Percentiles rank a stretch among this genome's conserved stretches.
phyloP scores from a whole-genome alignment of 2,888 invertebrate genomes.

The Heterodera filipjevi region DNA sequence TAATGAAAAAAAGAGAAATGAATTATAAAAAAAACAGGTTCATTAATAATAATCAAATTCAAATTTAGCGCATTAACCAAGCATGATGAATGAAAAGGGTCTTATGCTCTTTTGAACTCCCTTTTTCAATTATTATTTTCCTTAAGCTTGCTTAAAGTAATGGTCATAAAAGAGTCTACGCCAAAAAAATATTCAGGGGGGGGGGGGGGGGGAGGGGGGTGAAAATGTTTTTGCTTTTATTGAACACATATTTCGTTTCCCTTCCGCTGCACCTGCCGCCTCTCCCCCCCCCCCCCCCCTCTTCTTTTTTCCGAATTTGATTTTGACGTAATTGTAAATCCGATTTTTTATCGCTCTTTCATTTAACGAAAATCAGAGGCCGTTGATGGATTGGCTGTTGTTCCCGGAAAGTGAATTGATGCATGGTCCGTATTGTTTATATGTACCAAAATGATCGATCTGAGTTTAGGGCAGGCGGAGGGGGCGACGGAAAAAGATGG shows the following conservation, averaged over 20 bases:
- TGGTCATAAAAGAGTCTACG: too few relatives aligned
- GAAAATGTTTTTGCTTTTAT: neutral
- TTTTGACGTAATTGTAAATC: slow-evolving; percentile 8
- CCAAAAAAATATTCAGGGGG: neutral
- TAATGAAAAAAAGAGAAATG: too few relatives aligned
- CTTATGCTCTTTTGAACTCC: too few relatives aligned
- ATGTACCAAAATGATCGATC: neutral
- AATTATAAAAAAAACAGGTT: too few relatives aligned
- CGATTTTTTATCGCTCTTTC: neutral
- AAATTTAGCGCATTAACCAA: too few relatives aligned
- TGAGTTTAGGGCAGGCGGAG: neutral
- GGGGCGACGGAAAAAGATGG: too few relatives aligned
- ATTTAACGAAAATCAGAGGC: neutral
- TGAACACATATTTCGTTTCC: neutral
- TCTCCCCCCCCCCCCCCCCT: neutral
- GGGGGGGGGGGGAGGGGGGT: neutral
- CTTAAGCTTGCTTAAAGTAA: too few relatives aligned
- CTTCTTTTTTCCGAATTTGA: neutral
- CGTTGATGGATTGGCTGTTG: neutral
- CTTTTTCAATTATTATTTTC: too few relatives aligned
- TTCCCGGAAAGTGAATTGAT: neutral
- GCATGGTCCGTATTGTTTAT: neutral
- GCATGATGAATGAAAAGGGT: too few relatives aligned
- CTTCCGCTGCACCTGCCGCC: neutral
- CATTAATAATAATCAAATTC: too few relatives aligned